These are phyloP conservation scores for Gryon sp. DNA, from an alignment of 1,140 invertebrate species.

Conservation along the genomic window DNA sequence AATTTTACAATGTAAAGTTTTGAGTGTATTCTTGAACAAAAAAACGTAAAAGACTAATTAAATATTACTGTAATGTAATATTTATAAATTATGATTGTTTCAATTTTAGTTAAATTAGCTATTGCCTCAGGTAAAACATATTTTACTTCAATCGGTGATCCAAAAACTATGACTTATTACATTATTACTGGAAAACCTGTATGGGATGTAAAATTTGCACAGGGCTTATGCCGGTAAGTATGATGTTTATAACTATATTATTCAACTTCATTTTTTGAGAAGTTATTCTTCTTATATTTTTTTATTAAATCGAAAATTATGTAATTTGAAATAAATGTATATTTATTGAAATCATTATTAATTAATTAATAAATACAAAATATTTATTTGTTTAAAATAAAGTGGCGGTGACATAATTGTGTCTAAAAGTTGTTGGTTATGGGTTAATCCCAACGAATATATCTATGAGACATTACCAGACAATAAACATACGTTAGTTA, in stretches of 20 bases:
- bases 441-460: constrained; percentile 75
- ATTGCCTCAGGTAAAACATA: constrained; percentile 82
- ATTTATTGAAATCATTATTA: too few species aligned
- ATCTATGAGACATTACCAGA: constrained; percentile 72
- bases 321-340: constrained; percentile 14
- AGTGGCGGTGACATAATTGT: constrained; percentile 77
- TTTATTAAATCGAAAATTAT: too few species aligned
- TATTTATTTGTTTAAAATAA: too few species aligned
- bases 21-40: too few species aligned
- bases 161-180: constrained; percentile 78
- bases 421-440: constrained; percentile 74
- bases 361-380: constrained; percentile 6
- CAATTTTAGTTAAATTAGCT: constrained; percentile 81
- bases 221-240: constrained; percentile 71
- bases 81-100: not conserved
- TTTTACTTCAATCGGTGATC: constrained; percentile 82
- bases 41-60: too few species aligned
- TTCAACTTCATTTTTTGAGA: too few species aligned
- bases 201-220: constrained; percentile 81
- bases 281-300: too few species aligned
- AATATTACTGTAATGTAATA: not conserved
- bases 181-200: constrained; percentile 82
- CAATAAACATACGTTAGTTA: constrained; percentile 70
- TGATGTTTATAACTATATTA: too few species aligned
- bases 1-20: too few species aligned